Evolutionary conservation across 2,797 vertebrate genomes (phyloP).

Genomic region (Diplodus puntazzo): DNA sequence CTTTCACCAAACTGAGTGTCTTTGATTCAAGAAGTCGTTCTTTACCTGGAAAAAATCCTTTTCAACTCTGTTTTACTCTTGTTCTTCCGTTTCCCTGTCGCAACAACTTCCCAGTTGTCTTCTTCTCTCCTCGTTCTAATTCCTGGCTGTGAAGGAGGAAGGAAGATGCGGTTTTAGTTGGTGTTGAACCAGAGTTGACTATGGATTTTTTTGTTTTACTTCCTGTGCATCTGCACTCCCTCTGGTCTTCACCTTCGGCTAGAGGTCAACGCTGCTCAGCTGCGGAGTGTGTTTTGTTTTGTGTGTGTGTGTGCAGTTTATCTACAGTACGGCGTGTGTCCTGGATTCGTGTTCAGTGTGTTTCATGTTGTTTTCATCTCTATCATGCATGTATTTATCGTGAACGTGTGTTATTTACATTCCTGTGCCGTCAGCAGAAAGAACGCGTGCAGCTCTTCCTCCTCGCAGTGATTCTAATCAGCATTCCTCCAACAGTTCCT

Average conservation of each 20-base stretch:
- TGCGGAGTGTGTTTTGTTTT: constrained; percentile 38
- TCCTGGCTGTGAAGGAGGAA: background rate
- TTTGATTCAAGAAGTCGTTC: background rate
- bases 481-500: constrained; percentile 22
- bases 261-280: constrained; percentile 60
- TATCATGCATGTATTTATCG: background rate
- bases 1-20: background rate
- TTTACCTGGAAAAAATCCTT: background rate
- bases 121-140: background rate
- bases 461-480: constrained; percentile 31
- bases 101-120: background rate
- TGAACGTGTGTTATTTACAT: constrained; percentile 8
- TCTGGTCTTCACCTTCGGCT: constrained; percentile 52
- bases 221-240: constrained; percentile 50
- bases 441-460: background rate
- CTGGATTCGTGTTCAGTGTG: background rate
- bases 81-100: background rate
- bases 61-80: background rate
- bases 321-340: background rate
- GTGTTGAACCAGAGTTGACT: constrained; percentile 17
- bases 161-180: background rate
- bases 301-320: background rate
- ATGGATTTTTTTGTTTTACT: background rate
- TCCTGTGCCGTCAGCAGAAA: constrained; percentile 37
- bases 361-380: background rate